These are phyloP conservation scores for Sarcophaga rosellei DNA, from an alignment of 2,888 invertebrate genomes.

Conservation along the genomic window DNA sequence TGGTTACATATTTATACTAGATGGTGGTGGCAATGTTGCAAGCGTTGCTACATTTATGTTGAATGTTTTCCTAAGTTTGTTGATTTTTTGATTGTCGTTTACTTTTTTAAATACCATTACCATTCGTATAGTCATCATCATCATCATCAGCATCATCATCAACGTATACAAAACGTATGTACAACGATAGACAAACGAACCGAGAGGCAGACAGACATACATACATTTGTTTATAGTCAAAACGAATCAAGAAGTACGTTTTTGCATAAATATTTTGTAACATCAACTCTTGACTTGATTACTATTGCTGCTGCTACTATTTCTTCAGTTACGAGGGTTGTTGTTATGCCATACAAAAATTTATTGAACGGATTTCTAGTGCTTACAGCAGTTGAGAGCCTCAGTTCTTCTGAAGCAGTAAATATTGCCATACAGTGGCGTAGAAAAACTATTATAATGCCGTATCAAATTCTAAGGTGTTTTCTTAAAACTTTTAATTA, in stretches of 20 bases:
- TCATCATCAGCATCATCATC: too few species aligned
- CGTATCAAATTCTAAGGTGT: accelerated
- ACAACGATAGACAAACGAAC: neutral
- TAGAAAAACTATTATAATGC: too few species aligned
- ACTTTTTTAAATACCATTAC: slow-evolving; percentile 42
- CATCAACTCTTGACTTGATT: neutral
- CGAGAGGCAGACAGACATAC: neutral
- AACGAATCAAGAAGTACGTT: neutral
- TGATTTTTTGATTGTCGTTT: slow-evolving; percentile 62
- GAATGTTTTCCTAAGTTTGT: slow-evolving; percentile 51
- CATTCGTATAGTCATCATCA: slow-evolving; percentile 10
- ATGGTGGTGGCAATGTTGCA: neutral
- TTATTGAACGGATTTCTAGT: too few species aligned
- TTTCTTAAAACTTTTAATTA: too few species aligned
- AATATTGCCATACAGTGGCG: too few species aligned
- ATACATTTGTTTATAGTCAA: neutral
- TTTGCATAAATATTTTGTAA: neutral
- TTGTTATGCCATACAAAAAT: neutral
- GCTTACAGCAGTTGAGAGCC: too few species aligned
- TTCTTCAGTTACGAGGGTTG: neutral
- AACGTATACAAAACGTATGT: neutral
- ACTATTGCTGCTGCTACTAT: neutral
- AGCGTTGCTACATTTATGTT: slow-evolving; percentile 13
- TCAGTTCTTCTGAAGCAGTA: too few species aligned
- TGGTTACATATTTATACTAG: neutral